A percentile compares a stretch with the other conserved stretches of the same genome.
Evolutionary conservation across 2,888 invertebrate species (phyloP).

Genomic region (Ceraclea dissimilis): DNA sequence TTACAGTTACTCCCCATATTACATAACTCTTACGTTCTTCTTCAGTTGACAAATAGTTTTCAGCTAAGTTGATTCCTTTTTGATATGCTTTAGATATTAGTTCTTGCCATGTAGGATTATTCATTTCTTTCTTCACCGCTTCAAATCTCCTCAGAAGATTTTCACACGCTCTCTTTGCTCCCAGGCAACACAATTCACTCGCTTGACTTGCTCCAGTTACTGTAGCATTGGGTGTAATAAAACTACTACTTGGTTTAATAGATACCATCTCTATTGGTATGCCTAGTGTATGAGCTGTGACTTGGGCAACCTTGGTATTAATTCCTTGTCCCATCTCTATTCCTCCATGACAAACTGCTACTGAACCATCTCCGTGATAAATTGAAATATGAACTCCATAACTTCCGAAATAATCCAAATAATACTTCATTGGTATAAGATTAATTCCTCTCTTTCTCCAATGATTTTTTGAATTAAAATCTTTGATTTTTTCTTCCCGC

Average conservation of each 20-base stretch:
- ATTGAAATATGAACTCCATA: slow-evolving; percentile 55
- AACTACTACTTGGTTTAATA: slow-evolving; percentile 56
- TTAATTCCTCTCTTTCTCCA: slow-evolving; percentile 67
- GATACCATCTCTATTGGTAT: slow-evolving; percentile 57
- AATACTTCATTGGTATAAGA: slow-evolving; percentile 58
- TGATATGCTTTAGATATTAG: slow-evolving; percentile 43
- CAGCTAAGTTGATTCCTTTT: slow-evolving; percentile 49
- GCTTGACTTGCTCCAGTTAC: slow-evolving; percentile 66
- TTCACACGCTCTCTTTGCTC: slow-evolving; percentile 47
- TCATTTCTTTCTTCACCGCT: slow-evolving; percentile 35
- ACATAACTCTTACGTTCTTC: slow-evolving; percentile 39
- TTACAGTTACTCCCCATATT: slow-evolving; percentile 55
- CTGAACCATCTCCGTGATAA: slow-evolving; percentile 59
- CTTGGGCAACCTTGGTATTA: slow-evolving; percentile 64
- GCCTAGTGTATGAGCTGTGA: slow-evolving; percentile 59
- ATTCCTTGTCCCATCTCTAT: slow-evolving; percentile 74
- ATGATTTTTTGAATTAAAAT: slow-evolving; percentile 57
- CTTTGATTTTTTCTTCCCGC: slow-evolving; percentile 42
- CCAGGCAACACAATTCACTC: slow-evolving; percentile 61
- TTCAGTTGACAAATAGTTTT: slow-evolving; percentile 41
- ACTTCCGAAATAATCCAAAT: slow-evolving; percentile 45
- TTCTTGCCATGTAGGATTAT: slow-evolving; percentile 45
- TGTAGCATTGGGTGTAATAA: slow-evolving; percentile 58
- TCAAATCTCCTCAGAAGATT: slow-evolving; percentile 41
- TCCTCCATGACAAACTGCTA: slow-evolving; percentile 60